Percentiles rank a stretch among this genome's conserved stretches.
These are phyloP conservation scores for Gallinago undulata DNA, from an alignment of 2,113 vertebrate species.

Conservation along the genomic window DNA sequence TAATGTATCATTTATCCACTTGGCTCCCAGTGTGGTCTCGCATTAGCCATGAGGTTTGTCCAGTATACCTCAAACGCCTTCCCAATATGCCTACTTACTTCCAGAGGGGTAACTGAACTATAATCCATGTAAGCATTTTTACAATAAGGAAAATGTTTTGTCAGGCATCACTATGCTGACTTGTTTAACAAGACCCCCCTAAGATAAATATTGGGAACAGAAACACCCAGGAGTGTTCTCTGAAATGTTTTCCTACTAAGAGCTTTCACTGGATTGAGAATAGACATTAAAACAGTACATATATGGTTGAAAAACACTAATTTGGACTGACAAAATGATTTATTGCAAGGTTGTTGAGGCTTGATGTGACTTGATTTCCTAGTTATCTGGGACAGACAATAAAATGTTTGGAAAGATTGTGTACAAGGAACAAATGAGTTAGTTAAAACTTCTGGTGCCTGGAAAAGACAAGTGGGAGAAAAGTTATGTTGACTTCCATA, in stretches of 20 bases:
- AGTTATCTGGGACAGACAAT: neutral
- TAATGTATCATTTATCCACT: neutral
- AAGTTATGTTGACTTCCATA: neutral
- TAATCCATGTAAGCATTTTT: neutral
- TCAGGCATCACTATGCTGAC: neutral
- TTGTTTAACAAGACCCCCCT: neutral
- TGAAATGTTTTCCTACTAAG: neutral
- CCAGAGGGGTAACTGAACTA: neutral
- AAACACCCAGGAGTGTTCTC: neutral
- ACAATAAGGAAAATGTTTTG: neutral
- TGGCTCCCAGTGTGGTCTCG: neutral
- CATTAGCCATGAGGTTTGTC: neutral
- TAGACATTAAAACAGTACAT: neutral
- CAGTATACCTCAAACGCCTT: neutral
- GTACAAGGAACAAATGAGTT: neutral
- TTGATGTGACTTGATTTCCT: neutral
- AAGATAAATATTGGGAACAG: neutral
- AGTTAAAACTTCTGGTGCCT: neutral
- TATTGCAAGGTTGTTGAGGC: neutral
- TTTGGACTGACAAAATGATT: neutral
- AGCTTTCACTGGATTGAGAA: neutral
- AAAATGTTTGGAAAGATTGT: neutral
- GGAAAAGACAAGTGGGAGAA: neutral
- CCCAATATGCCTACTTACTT: neutral
- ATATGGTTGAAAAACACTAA: neutral